Conservation (phyloP, 2,797 vertebrate species). For the Cynodonichthys magdalenae region DNA sequence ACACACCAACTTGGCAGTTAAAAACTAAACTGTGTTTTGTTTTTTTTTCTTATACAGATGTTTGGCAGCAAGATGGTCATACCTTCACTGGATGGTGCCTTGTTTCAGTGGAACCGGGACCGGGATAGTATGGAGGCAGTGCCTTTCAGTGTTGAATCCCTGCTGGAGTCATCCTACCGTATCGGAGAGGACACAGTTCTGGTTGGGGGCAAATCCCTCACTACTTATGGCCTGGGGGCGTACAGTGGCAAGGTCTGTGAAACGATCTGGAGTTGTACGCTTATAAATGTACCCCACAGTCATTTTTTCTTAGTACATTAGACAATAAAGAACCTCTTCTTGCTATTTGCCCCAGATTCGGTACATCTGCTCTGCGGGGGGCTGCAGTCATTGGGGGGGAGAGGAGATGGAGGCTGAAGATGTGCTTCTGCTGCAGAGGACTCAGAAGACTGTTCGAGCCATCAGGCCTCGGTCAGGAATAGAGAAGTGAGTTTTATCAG, state of each 20-base stretch:
- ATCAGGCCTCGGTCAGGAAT: slow-evolving; percentile 93
- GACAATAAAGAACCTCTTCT: background rate
- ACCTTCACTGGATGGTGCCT: slow-evolving; percentile 95
- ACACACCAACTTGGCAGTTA: background rate
- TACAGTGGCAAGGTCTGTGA: slow-evolving; percentile 93
- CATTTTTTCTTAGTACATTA: background rate
- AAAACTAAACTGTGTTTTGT: background rate
- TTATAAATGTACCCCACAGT: background rate
- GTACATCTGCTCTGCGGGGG: slow-evolving; percentile 95
- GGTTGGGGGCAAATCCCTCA: slow-evolving; percentile 95
- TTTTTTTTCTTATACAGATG: slow-evolving; percentile 77
- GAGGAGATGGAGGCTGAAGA: slow-evolving; percentile 89
- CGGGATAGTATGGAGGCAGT: slow-evolving; percentile 97
- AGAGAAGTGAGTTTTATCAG: slow-evolving; percentile 87
- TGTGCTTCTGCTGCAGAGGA: slow-evolving; percentile 91
- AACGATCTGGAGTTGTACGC: background rate
- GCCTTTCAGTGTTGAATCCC: slow-evolving; percentile 96
- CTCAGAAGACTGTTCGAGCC: slow-evolving; percentile 96
- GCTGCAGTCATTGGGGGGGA: slow-evolving; percentile 91
- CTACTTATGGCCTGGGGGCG: slow-evolving; percentile 92
- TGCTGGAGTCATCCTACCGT: slow-evolving; percentile 95
- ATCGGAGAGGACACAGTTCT: slow-evolving; percentile 95
- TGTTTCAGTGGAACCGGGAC: slow-evolving; percentile 98
- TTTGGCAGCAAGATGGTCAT: slow-evolving; percentile 98
- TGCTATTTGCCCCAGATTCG: slow-evolving; percentile 80